A percentile compares a stretch with the other conserved stretches of the same genome.
Evolutionary conservation across 2,888 invertebrate genomes (phyloP).

Genomic region (Cerceris ruficornis): DNA sequence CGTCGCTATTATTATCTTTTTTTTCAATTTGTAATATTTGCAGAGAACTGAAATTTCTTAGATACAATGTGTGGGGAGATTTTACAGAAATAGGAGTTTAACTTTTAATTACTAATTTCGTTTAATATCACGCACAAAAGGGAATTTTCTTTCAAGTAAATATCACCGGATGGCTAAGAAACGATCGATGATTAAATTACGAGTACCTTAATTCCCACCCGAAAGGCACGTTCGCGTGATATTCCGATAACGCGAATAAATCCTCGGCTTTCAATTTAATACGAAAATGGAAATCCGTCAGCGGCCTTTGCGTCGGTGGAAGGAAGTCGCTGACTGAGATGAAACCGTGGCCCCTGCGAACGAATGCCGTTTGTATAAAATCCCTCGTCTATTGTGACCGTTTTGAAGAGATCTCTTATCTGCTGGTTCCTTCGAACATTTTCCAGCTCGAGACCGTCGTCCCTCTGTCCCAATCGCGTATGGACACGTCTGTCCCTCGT

Average conservation of each 20-base stretch:
- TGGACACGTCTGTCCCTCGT: slow-evolving; percentile 67
- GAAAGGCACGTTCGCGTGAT: no score
- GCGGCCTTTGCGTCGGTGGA: slow-evolving; percentile 10
- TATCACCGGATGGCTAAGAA: no score
- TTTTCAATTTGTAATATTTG: no score
- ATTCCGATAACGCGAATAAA: slow-evolving; percentile 1
- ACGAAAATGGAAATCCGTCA: slow-evolving; percentile 5
- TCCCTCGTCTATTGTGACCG: slow-evolving; percentile 52
- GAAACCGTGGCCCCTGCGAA: slow-evolving; percentile 41
- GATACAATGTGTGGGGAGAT: no score
- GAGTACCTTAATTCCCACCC: no score
- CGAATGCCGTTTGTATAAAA: slow-evolving; percentile 46
- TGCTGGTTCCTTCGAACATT: slow-evolving; percentile 38
- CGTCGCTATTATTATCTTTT: no score
- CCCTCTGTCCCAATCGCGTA: slow-evolving; percentile 50
- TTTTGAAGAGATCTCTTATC: slow-evolving; percentile 66
- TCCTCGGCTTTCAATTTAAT: not conserved
- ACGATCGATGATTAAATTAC: no score
- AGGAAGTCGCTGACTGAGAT: slow-evolving; percentile 39
- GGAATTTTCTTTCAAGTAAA: no score
- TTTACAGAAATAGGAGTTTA: no score
- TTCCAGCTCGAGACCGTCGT: slow-evolving; percentile 45
- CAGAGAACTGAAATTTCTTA: no score
- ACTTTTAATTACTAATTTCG: no score
- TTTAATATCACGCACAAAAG: no score